Evolutionary conservation across 2,888 invertebrate species (phyloP).

Genomic region (Cordylochernes scorpioides): DNA sequence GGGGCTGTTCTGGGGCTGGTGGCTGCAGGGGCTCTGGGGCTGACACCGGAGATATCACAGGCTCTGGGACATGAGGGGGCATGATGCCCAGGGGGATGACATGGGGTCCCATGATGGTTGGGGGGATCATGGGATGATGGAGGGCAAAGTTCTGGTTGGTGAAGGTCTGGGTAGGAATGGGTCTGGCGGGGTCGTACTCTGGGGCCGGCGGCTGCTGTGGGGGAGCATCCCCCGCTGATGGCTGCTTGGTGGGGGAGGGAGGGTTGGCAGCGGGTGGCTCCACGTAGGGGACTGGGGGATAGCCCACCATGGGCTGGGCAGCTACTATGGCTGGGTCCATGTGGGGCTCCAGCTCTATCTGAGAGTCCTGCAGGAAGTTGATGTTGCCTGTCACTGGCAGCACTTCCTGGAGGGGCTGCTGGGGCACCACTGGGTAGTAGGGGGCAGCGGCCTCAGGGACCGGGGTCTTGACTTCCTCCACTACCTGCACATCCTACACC

Average conservation of each 20-base stretch:
- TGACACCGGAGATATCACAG: too few species aligned
- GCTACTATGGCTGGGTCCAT: conserved; percentile 25
- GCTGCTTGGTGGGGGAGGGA: conserved; percentile 3
- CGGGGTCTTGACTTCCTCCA: too few species aligned
- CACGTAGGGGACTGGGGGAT: too few species aligned
- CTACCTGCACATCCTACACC: too few species aligned
- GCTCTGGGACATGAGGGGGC: conserved; percentile 3
- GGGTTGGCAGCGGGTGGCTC: neutral
- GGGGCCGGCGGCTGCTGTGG: too few species aligned
- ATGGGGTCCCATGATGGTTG: conserved; percentile 6
- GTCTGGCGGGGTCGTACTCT: conserved; percentile 10
- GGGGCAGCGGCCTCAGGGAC: conserved; percentile 3
- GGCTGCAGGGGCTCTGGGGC: too few species aligned
- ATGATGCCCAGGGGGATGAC: conserved; percentile 6
- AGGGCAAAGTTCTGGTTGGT: conserved; percentile 48
- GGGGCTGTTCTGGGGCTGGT: too few species aligned
- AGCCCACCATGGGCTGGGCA: conserved; percentile 10
- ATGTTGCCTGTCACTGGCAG: conserved; percentile 21
- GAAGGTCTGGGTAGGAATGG: conserved; percentile 52
- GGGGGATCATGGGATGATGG: conserved; percentile 10
- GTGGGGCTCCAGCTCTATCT: conserved; percentile 36
- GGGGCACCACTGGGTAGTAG: conserved; percentile 6
- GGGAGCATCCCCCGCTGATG: conserved; percentile 2
- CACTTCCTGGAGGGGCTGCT: conserved; percentile 11
- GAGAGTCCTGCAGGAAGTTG: conserved; percentile 48